Evolutionary conservation across 2,797 vertebrate species (phyloP), one percentile per base, ranked within the genome.

Genomic region (Spatula versicolor): DNA sequence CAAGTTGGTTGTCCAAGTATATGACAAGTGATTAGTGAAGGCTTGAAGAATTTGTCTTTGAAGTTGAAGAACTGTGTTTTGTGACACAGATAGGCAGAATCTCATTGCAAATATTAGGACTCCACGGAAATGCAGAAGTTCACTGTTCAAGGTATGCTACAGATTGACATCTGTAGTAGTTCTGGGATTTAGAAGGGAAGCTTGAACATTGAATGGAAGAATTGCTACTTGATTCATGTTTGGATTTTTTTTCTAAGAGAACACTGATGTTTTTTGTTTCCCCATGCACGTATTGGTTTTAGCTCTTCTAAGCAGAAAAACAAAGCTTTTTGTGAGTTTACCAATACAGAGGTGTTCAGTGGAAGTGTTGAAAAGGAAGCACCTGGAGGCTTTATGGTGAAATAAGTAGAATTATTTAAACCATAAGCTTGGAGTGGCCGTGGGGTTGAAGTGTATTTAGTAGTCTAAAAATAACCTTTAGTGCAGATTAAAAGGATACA

Each of bases 301-400:
- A 74, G 68, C 63, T 82, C 86, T 90, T 89, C 21, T 95, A 86
- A 50, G 71, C 45, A 69, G 67, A 39, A 43, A 46, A 59, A 33
- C 37, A 55, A 31, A 74, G 69, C 7, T 59, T 94, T 86, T 63
- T 84, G 43, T 86, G 67, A 69, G 58, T 78, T 67, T 91, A 81
- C 33, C n/a, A 88, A 14, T 90, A 30, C 26, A 60, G 79, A 67
- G 5, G 11, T 86, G 33, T 88, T 93, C 46, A 74, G 2, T 69
- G 39, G 33, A 54, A 85, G 30, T 8, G 8, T 31, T 85, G 83
- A 67, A 93, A 60, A 93, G 87, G 89, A 95, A 92, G 63, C 87
- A 94, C 71, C 86, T 91, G 90, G 83, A 77, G 59, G 52, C 50
- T 93, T 96, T 92, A 64, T 76, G 66, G 73, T 90, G 69, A 84